These are phyloP conservation scores for Plagodis dolabraria DNA, from an alignment of 2,888 invertebrate genomes.

Conservation along the genomic window DNA sequence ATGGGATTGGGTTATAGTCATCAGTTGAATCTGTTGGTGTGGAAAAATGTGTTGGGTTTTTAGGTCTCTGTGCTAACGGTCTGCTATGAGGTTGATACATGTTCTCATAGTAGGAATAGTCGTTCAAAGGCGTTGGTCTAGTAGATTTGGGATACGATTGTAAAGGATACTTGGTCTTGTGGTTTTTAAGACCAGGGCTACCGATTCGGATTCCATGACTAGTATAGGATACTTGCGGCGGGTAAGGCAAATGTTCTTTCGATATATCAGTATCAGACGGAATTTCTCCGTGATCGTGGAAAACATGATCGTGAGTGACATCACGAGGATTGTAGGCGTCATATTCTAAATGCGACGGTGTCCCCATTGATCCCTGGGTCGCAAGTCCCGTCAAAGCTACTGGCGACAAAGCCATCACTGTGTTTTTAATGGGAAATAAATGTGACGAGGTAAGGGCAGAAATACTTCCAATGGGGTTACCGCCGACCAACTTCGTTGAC, in stretches of 20 bases:
- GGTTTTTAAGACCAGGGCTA: constrained; percentile 46
- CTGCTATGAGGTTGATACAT: constrained; percentile 60
- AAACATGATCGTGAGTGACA: constrained; percentile 80
- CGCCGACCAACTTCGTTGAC: constrained; percentile 44
- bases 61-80: constrained; percentile 55
- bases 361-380: constrained; percentile 63
- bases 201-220: constrained; percentile 67
- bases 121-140: constrained; percentile 54
- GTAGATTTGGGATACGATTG: constrained; percentile 56
- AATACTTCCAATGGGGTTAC: constrained; percentile 58
- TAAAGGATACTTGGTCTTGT: constrained; percentile 54
- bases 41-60: constrained; percentile 45
- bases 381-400: constrained; percentile 57
- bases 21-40: constrained; percentile 50
- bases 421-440: constrained; percentile 61
- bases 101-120: constrained; percentile 75
- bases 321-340: constrained; percentile 75
- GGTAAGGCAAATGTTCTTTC: constrained; percentile 59
- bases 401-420: constrained; percentile 60
- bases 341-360: constrained; percentile 71
- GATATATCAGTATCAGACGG: constrained; percentile 64
- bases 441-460: constrained; percentile 55
- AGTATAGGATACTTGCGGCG: constrained; percentile 70
- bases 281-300: constrained; percentile 80
- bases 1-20: constrained; percentile 61